A percentile compares a stretch with the other conserved stretches of the same genome.
Evolutionary conservation across 2,797 vertebrate species (phyloP).

Genomic region (Sebastolobus alascanus): DNA sequence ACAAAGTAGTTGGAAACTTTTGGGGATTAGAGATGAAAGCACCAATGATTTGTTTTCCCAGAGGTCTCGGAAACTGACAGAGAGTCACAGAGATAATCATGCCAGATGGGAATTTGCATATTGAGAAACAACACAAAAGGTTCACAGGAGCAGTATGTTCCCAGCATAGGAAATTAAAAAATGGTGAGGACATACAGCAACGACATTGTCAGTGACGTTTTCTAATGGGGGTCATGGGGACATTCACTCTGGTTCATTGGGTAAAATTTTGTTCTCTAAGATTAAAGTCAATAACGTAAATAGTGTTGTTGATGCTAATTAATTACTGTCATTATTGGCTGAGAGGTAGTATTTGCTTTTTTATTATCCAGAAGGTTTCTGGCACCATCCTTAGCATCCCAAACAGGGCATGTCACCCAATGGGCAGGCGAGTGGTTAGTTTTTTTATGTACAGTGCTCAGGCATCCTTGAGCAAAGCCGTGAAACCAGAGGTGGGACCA

Average conservation of each 20-base stretch:
- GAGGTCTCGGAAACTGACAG: conserved; percentile 46
- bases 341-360: not conserved
- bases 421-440: not conserved
- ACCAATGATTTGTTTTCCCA: conserved; percentile 1
- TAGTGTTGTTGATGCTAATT: conserved; percentile 4
- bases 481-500: too few species aligned
- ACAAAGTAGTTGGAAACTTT: conserved; percentile 29
- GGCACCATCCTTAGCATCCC: conserved; percentile 6
- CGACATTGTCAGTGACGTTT: conserved; percentile 10
- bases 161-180: conserved; percentile 2
- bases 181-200: conserved; percentile 9
- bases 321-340: not conserved
- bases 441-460: not conserved
- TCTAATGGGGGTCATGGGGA: conserved; percentile 10
- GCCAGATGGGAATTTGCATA: conserved; percentile 69
- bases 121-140: conserved; percentile 19
- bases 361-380: conserved; percentile 3
- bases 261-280: not conserved
- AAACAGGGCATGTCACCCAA: not conserved
- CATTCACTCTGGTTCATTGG: conserved; percentile 17
- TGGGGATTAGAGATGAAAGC: conserved; percentile 25
- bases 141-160: conserved; percentile 20
- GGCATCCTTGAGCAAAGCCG: too few species aligned
- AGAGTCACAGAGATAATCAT: conserved; percentile 44
- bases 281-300: conserved; percentile 14